Evolutionary conservation across 2,797 vertebrate genomes (phyloP), one percentile per base, ranked within the genome.

Genomic region (Esox lucius): DNA sequence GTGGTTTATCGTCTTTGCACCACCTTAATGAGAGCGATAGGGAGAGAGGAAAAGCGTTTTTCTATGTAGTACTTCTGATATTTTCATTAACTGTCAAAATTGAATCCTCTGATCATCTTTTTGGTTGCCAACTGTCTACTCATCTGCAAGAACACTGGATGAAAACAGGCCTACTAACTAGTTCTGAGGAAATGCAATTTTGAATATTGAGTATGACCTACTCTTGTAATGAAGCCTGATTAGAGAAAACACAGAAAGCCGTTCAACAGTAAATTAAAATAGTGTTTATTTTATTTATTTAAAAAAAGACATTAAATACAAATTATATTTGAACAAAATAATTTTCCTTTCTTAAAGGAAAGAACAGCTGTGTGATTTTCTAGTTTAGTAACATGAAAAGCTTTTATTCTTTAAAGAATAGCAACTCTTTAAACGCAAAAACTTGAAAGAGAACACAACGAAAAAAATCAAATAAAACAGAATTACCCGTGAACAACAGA

Each of bases 221-320:
- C 2, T 35, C 33, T 35, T 35, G 3, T 24, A 59, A 24, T 22
- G 22, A n/a, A 65, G 62, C 15, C 28, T 65, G 24, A 65, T 15
- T 65, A 1, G 28, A 6, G 65, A 17, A 65, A 65, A 65, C 24
- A 15, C 22, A 9, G 24, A 42, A 24, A 48, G 35, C 13, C 3
- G 11, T 71, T 68, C 24, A 61, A n/a, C 77, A 13, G 81, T 80
- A 80, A 74, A 86, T 91, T 92, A 91, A 94, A 95, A 95, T 93
- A 89, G 90, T 89, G 90, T 95, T 92, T 87, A 90, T 90, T 91
- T 91, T 91, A 90, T 91, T 91, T 93, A 93, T 81, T 78, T 46
- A 4, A 46, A 89, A 93, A 94, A 92, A 90, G 90, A 95, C 91
- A 93, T 94, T 94, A 95, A 96, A 94, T 94, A 96, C 92, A 95